Base-by-base conservation (phyloP, 2,797 vertebrate genomes). In the Sebastes taczanowskii region DNA sequence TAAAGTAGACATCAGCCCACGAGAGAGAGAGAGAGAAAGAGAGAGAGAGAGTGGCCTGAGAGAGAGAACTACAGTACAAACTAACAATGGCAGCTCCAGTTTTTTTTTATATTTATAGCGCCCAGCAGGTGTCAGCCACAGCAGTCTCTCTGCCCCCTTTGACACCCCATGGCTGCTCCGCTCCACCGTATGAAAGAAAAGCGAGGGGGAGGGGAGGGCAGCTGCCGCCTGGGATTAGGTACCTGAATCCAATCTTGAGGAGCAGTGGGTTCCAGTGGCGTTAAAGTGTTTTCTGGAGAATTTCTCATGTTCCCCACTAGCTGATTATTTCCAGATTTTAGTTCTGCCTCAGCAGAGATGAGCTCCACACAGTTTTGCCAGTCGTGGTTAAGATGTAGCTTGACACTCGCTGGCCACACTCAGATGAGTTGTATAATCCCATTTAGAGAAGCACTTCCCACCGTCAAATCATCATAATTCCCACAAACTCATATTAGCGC, bases 271-370 rank as follows among this genome's bases (percentile, higher is more conserved):
- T 99, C 97, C 97, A 97, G 97, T 97, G 96, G 97, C 27, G 96
- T 95, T 97, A 96, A 97, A 98, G 96, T 97, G 96, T 96, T 97
- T 97, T 97, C 96, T 91, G 88, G 96, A 97, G 96, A 97, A 97
- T 97, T 97, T 98, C 96, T 98, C 96, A 95, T 97, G 96, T 97
- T 97, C 97, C 95, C 95, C 91, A 95, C 95, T 96, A 95, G 96
- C 96, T 98, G 97, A 98, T 99, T 99, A 98, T 97, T 99, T 99
- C 97, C 97, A 98, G 97, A 98, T 98, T 98, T 99, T 98, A 98
- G 95, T 99, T 98, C 97, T 97, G 97, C 95, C 72, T 95, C 96
- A 96, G 94, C 90, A 94, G 96, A 98, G 96, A 97, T 97, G 95
- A 95, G 93, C 96, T 96, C 94, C 94, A 94, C 95, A 95, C 95